Base-by-base conservation (phyloP, 2,888 invertebrate species). In the Charanyca ferruginea region DNA sequence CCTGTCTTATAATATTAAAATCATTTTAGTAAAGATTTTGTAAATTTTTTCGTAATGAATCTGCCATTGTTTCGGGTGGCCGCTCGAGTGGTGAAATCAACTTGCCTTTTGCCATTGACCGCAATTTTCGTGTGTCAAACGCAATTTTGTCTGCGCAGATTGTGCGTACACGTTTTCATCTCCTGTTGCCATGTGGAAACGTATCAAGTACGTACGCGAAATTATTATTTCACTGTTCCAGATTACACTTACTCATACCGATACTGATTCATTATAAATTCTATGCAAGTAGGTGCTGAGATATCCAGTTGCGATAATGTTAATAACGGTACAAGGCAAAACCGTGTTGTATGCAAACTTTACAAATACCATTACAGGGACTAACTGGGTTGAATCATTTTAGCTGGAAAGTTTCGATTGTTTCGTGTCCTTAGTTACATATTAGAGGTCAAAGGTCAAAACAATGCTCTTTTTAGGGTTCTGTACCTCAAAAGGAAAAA, bases 51-150 rank as follows among this genome's bases (percentile, higher is more conserved):
- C 85, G 86, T 85, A 88, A 90, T 83, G 84, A 82, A 81, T 84
- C 78, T 73, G 70, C 88, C 79, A 89, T 91, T 91, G 91, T 92
- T 87, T 88, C 87, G 85, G 87, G 83, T 88, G 88, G 86, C 87
- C 87, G 87, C 81, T 80, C 88, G 87, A 87, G 81, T 89, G 88
- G 83, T 85, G 88, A 91, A 90, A 90, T 86, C 83, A 80, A 83
- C 83, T 85, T 87, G 85, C 85, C 85, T 83, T 85, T 76, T 87
- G 83, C 85, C 85, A 88, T 90, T 89, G 89, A 89, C 89, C 88
- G 84, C 84, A 79, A 85, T 89, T 79, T 78, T 81, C 80, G 80
- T 82, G 75, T 86, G 83, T 83, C 84, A 82, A 81, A 79, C 63
- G 70, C 71, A 73, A 73, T 54, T 78, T 69, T 63, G 23, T 25